Evolutionary conservation across 2,888 invertebrate species (phyloP), one percentile per base, ranked within the genome.

Genomic region (Agrochola macilenta): DNA sequence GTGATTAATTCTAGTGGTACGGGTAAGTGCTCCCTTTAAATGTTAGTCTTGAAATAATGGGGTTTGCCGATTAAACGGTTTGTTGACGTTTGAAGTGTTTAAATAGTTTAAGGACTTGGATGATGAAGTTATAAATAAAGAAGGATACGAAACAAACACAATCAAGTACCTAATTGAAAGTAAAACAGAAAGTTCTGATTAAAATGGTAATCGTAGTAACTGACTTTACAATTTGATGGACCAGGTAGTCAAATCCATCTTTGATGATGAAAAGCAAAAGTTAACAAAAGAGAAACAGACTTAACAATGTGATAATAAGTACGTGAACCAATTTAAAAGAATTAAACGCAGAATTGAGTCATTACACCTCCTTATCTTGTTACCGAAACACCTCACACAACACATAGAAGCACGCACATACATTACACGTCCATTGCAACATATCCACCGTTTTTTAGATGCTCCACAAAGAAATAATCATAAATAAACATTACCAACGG

Each of bases 1-100:
- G 94, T 95, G 96, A 96, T 96, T 95, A 95, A 95, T 96, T 94
- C 92, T 88, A 91, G 92, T 94, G 94, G 95, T 94, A 91, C 88
- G 90, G 89, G 90, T 94, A 93, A 93, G 92, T 93, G 92, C 92
- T 92, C 93, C 93, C 92, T 89, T 91, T 91, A 52, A 89, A 81
- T 83, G 88, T 86, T 87, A 63, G 57, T 64, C 69, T 81, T 76
- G 73, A 86, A 75, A 81, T 82, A 60, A 75, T 82, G 79, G 87
- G 72, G 83, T 65, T 78, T 81, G 70, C 60, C 64, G 60, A 84
- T 81, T 85, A 78, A 70, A 72, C 69, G 81, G 78, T 78, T 83
- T 85, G 82, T 86, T 82, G 85, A 75, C 78, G 58, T 73, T 81
- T 82, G 70, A 78, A 83, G 82, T 88, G 78, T 71, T 81, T 78